Conservation (phyloP, 2,888 invertebrate genomes). For the Gasteruption jaculator region DNA sequence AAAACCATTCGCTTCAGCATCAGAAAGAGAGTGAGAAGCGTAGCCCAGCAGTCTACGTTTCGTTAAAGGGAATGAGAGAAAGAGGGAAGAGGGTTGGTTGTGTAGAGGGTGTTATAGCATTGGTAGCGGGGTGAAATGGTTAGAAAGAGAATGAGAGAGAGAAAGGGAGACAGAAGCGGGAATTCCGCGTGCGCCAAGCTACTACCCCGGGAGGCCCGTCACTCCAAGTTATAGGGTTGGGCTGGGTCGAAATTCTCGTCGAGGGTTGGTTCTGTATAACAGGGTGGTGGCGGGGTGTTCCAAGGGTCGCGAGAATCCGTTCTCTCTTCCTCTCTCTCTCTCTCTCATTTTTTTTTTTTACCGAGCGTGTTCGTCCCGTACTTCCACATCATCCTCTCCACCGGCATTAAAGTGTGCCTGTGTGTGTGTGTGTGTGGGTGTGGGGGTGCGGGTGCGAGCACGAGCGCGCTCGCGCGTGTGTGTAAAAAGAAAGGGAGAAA, state of each 20-base stretch:
- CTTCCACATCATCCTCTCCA: too few species aligned
- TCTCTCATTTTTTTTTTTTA: too few species aligned
- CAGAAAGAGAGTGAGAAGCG: too few species aligned
- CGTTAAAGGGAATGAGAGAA: constrained; percentile 5
- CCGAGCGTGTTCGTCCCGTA: too few species aligned
- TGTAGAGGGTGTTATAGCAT: neutral
- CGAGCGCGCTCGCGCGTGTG: too few species aligned
- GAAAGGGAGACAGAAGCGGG: constrained; percentile 19
- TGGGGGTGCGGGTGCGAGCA: too few species aligned
- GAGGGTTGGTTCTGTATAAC: constrained; percentile 24
- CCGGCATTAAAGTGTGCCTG: too few species aligned
- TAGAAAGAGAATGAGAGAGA: neutral
- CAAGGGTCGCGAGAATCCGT: constrained; percentile 35
- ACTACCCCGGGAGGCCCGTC: constrained; percentile 30
- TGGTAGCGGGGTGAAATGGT: neutral
- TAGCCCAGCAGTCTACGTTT: too few species aligned
- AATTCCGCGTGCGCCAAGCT: constrained; percentile 35
- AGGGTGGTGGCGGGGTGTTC: constrained; percentile 22
- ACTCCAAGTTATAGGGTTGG: constrained; percentile 27
- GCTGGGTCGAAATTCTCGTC: constrained; percentile 28
- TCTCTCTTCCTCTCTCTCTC: too few species aligned
- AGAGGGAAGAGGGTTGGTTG: neutral
- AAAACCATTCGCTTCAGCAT: too few species aligned
- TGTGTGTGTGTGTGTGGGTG: too few species aligned
- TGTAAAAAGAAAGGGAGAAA: too few species aligned